Base-by-base conservation (phyloP, 2,797 vertebrate genomes). In the Oryzias sinensis region DNA sequence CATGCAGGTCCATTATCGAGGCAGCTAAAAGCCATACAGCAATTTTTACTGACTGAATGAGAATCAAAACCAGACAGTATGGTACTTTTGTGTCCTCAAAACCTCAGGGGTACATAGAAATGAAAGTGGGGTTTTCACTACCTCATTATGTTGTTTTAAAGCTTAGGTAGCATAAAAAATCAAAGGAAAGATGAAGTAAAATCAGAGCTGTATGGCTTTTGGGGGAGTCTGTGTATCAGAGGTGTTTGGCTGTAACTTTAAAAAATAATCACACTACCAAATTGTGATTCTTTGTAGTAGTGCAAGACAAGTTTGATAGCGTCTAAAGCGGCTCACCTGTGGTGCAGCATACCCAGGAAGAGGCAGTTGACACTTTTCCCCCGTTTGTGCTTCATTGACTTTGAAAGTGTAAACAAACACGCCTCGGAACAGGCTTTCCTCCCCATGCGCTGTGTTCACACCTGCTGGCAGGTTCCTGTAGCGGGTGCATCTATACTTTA, bases 401-500 rank as follows among this genome's bases (percentile, higher is more conserved):
- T 61, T 76, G 65, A 81, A 59, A 37, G 70, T 67, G 66, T 80
- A 84, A 85, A 82, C 77, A 77, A 74, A 67, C 64, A 46, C 1
- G 2, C 70, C 79, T 83, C 74, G 76, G 76, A 74, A 76, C 62
- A 65, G 6, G 55, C 53, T 66, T 66, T 66, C 59, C 15, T 9
- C 63, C 70, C 69, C 72, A 48, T 66, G 61, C 59, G 52, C 70
- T 58, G 49, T 25, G 54, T 67, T 74, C 77, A 77, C 88, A 88
- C 86, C 84, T 77, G 88, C 80, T 67, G 59, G 74, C 11, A 24
- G 77, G 63, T 77, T 49, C 58, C 76, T 66, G 84, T 56, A 82
- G 76, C 79, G 59, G 70, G 87, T 66, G 66, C 66, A 60, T 69
- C 50, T 73, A 76, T 70, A 66, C 48, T 64, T 62, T n/a, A 69